Base-by-base conservation (phyloP, 2,797 vertebrate species). In the Channallabes apus region DNA sequence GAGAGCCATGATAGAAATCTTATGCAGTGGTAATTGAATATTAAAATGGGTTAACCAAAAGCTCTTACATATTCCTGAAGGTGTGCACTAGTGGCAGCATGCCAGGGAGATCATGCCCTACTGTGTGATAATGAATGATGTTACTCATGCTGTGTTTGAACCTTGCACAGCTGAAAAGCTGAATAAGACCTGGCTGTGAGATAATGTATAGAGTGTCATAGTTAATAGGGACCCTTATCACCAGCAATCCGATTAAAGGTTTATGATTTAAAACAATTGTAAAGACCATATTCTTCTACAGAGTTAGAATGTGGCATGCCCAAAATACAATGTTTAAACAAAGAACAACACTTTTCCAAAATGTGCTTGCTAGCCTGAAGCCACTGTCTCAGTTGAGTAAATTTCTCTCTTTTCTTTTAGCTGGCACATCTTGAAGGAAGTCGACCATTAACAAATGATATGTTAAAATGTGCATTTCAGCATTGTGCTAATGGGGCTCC, bases 31-130 rank as follows among this genome's bases (percentile, higher is more conserved):
- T 80, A 32, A 65, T 67, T 82, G 87, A 89, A 86, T 71, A 82
- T 86, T 89, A 87, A 86, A 85, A 51, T 56, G 35, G 68, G 41
- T 73, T 71, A 79, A 65, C 79, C 73, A 29, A 82, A 80, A n/a
- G 22, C 69, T 86, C 71, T 64, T 86, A 18, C 46, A 62, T 80
- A 68, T 86, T 87, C 59, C 65, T 83, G 82, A 79, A 88, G 85
- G 82, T 88, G 67, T 79, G 61, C 64, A 85, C 85, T 82, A 88
- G 72, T 87, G 84, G 82, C 87, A 65, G 22, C 12, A 11, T 84
- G 87, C 71, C 78, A 77, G 27, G 82, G 73, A 12, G 69, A 87
- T 68, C 71, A 65, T 81, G 64, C 75, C 51, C 69, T 54, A n/a
- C n/a, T n/a, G n/a, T n/a, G 54, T 22, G 62, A 62, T 77, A 77